Evolutionary conservation across 2,888 invertebrate species (phyloP).

Genomic region (Leucophora obtusa): DNA sequence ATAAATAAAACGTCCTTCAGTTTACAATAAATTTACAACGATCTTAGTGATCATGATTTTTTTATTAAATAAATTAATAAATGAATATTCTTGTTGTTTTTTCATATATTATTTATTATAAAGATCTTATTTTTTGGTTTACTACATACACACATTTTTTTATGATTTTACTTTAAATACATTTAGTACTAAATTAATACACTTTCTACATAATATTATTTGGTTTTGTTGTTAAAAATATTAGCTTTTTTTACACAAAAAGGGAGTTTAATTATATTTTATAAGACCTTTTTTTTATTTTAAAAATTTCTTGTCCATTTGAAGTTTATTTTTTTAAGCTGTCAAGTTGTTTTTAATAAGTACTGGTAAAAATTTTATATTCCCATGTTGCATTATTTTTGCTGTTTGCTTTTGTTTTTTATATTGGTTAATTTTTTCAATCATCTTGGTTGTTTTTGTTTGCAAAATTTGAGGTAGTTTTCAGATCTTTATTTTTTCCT

Average conservation of each 20-base stretch:
- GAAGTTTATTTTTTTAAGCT: not conserved
- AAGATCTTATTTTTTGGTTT: conserved; percentile 16
- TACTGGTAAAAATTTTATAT: conserved; percentile 57
- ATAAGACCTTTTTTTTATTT: not conserved
- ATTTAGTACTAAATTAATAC: conserved; percentile 57
- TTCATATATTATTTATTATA: conserved; percentile 50
- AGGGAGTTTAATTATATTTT: not conserved
- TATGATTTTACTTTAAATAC: conserved; percentile 49
- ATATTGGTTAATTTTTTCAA: conserved; percentile 29
- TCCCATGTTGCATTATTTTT: conserved; percentile 50
- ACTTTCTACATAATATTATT: conserved; percentile 46
- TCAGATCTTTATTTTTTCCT: conserved; percentile 49
- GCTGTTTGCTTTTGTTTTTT: conserved; percentile 34
- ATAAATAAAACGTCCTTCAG: conserved; percentile 30
- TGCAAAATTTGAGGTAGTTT: conserved; percentile 64
- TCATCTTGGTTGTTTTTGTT: conserved; percentile 31
- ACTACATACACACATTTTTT: conserved; percentile 60
- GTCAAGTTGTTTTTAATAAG: conserved; percentile 24
- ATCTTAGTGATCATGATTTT: conserved; percentile 53
- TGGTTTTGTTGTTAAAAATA: conserved; percentile 39
- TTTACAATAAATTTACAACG: conserved; percentile 65
- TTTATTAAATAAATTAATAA: conserved; percentile 49
- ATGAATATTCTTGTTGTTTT: conserved; percentile 45
- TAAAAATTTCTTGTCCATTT: not conserved
- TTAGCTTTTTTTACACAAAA: conserved; percentile 42